Percentiles rank a stretch among this genome's conserved stretches.
These are phyloP conservation scores for Bactericera cockerelli DNA, from an alignment of 1,140 invertebrate species.

Conservation along the genomic window DNA sequence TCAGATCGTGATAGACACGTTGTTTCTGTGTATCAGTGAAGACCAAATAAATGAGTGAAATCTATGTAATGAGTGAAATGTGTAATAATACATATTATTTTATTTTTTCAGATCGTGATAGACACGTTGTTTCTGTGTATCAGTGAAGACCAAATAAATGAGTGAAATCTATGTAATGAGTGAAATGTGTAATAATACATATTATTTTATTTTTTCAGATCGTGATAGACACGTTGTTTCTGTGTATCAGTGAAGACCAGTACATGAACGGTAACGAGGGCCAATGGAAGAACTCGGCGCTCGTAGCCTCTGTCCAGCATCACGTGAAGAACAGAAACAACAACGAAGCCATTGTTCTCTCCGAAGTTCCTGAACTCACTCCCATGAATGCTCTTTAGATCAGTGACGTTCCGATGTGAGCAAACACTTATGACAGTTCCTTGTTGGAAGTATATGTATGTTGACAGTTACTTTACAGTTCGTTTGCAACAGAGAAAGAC, in stretches of 20 bases:
- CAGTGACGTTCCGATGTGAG: too few species aligned
- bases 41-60: too few species aligned
- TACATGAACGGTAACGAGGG: slow-evolving; percentile 21
- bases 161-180: too few species aligned
- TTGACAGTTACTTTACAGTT: too few species aligned
- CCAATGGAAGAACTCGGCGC: background rate
- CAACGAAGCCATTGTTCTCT: background rate
- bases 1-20: too few species aligned
- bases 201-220: slow-evolving; percentile 43
- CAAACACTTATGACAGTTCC: too few species aligned
- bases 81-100: too few species aligned
- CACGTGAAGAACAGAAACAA: background rate
- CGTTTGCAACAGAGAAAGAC: too few species aligned
- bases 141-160: slow-evolving; percentile 73
- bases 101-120: slow-evolving; percentile 70
- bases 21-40: too few species aligned
- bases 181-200: too few species aligned
- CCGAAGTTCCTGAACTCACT: background rate
- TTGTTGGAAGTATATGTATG: too few species aligned
- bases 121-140: slow-evolving; percentile 90
- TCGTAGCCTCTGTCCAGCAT: background rate
- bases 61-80: too few species aligned
- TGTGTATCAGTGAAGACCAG: slow-evolving; percentile 81
- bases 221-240: slow-evolving; percentile 83
- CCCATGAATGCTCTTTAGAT: background rate